Percentiles rank a stretch among this genome's conserved stretches.
Conservation (phyloP, 2,888 invertebrate genomes). For the Brachypterus glaber region DNA sequence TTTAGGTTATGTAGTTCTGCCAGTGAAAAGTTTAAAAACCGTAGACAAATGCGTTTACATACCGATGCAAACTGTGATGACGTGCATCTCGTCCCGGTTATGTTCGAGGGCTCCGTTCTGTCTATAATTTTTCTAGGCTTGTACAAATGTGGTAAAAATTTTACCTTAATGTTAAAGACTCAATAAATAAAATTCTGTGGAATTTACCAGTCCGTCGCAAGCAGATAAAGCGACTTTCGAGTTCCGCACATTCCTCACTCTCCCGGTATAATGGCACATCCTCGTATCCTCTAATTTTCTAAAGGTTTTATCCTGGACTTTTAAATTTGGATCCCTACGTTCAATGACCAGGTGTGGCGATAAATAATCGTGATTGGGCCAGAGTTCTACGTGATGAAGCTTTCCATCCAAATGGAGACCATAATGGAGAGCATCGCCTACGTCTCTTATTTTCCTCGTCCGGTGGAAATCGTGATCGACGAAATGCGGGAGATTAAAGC, state of each 20-base stretch:
- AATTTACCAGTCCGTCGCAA: conserved; percentile 39
- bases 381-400: conserved; percentile 41
- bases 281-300: conserved; percentile 27
- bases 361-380: conserved; percentile 44
- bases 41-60: too few species aligned
- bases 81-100: too few species aligned
- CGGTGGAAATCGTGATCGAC: conserved; percentile 30
- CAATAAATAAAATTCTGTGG: conserved; percentile 2
- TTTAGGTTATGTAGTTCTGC: too few species aligned
- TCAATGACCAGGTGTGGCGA: conserved; percentile 39
- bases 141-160: too few species aligned
- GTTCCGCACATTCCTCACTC: conserved; percentile 35
- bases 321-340: conserved; percentile 28
- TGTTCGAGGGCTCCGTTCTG: too few species aligned
- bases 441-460: conserved; percentile 19
- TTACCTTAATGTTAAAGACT: conserved; percentile 11
- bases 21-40: too few species aligned
- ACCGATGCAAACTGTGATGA: too few species aligned
- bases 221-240: conserved; percentile 46
- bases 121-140: too few species aligned
- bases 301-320: conserved; percentile 29
- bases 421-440: conserved; percentile 32
- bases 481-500: conserved; percentile 41
- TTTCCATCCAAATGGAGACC: conserved; percentile 31
- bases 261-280: conserved; percentile 46